Evolutionary conservation across 2,113 vertebrate species (phyloP), one percentile per base, ranked within the genome.

Genomic region (Cranoglanis bouderius): DNA sequence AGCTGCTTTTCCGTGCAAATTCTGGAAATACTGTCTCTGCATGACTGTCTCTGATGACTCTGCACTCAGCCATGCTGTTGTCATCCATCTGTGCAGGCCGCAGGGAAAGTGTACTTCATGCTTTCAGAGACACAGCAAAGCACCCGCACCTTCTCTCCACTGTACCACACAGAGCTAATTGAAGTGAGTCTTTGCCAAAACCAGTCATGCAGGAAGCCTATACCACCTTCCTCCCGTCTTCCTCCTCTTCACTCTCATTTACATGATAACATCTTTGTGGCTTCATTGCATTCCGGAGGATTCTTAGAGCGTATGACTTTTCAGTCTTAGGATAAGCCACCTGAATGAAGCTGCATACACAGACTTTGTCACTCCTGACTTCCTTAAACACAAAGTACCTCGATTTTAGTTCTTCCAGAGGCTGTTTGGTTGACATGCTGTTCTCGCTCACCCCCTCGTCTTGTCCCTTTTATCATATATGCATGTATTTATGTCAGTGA

Each of bases 141-240:
- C 75, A 83, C 32, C 82, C 89, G 90, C 89, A 67, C 91, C 92
- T 87, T 89, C 88, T 92, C 89, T 59, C 59, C 87, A 26, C 65
- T 77, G 51, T 90, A 72, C 87, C 82, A 91, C 75, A 77, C 91
- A 91, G 67, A 91, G 92, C 92, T 94, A 93, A 90, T 91, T 93
- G 85, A 85, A 93, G 86, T 67, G 88, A 24, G 82, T 84, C 87
- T 85, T 82, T 91, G 89, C 87, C 57, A 92, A 75, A 91, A 83
- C 0, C 72, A 81, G 63, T 83, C 80, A 80, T 87, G 89, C 78
- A 40, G 65, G 67, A 57, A 89, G 49, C 78, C 18, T 84, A 19
- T 81, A 26, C 51, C 89, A 87, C 61, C 61, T 63, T 21, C n/a
- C 88, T 82, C 19, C 87, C 14, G 90, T 89, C 32, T 1, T 77